A percentile compares a stretch with the other conserved stretches of the same genome.
Evolutionary conservation across 2,113 vertebrate species (phyloP).

Genomic region (Picathartes gymnocephalus): DNA sequence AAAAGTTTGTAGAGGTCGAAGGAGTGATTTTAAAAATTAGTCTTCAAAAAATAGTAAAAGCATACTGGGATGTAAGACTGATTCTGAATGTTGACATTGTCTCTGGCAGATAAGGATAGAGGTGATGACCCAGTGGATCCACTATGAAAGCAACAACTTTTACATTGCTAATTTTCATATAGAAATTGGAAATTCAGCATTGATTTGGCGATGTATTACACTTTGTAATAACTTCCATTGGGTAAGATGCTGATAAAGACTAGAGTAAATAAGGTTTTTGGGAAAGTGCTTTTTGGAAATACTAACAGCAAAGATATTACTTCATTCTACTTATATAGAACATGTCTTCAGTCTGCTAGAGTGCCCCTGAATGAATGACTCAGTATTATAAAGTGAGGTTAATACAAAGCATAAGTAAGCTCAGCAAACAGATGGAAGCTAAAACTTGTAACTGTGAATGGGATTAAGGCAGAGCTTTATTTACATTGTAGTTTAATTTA

Average conservation of each 20-base stretch:
- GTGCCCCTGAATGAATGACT: neutral
- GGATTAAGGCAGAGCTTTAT: slow-evolving; percentile 55
- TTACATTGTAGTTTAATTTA: slow-evolving; percentile 54
- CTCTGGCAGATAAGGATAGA: neutral
- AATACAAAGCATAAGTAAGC: neutral
- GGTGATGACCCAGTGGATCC: neutral
- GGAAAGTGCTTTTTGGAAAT: neutral
- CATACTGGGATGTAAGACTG: neutral
- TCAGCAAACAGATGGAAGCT: slow-evolving; percentile 54
- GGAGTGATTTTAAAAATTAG: neutral
- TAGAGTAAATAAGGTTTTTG: neutral
- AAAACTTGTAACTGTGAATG: slow-evolving; percentile 38
- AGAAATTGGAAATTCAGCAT: neutral
- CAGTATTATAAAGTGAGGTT: neutral
- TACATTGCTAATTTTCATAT: neutral
- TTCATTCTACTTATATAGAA: neutral
- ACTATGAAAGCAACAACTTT: neutral
- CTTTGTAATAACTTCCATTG: neutral
- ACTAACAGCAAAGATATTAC: neutral
- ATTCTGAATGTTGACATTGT: neutral
- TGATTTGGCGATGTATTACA: neutral
- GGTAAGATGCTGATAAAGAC: neutral
- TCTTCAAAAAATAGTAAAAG: neutral
- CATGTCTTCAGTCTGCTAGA: neutral
- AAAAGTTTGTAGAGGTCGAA: neutral